A percentile compares a stretch with the other conserved stretches of the same genome.
Conservation (phyloP, 2,113 vertebrate genomes). For the Myrmecobius fasciatus region DNA sequence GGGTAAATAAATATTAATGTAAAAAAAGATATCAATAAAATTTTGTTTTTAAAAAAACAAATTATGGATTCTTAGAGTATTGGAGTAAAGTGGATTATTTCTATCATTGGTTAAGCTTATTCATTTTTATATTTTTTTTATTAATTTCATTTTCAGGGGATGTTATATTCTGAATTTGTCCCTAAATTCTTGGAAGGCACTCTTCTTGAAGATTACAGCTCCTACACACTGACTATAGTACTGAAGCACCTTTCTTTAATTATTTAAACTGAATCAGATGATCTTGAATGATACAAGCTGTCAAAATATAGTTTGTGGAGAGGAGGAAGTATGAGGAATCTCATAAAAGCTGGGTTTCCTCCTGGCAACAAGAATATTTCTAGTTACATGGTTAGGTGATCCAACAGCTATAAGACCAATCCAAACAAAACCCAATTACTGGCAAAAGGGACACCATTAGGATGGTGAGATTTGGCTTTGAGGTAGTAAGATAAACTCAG, state of each 20-base stretch:
- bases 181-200: background rate
- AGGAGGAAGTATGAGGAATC: constrained; percentile 12
- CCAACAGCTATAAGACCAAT: constrained; percentile 56
- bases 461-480: constrained; percentile 43
- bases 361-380: constrained; percentile 49
- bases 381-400: constrained; percentile 57
- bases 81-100: background rate
- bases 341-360: constrained; percentile 25
- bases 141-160: constrained; percentile 21
- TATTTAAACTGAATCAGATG: background rate
- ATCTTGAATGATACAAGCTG: constrained; percentile 15
- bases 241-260: constrained; percentile 6
- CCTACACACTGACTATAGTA: background rate
- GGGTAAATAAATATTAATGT: background rate
- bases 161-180: constrained; percentile 37
- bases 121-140: constrained; percentile 46
- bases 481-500: constrained; percentile 52
- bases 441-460: constrained; percentile 22
- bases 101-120: constrained; percentile 20
- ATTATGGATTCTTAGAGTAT: background rate
- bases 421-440: constrained; percentile 63
- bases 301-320: constrained; percentile 30
- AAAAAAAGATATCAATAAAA: background rate
- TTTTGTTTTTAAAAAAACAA: background rate
- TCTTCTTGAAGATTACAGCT: background rate